These are phyloP conservation scores for Pelobates fuscus DNA, from an alignment of 2,113 vertebrate genomes.

Conservation along the genomic window DNA sequence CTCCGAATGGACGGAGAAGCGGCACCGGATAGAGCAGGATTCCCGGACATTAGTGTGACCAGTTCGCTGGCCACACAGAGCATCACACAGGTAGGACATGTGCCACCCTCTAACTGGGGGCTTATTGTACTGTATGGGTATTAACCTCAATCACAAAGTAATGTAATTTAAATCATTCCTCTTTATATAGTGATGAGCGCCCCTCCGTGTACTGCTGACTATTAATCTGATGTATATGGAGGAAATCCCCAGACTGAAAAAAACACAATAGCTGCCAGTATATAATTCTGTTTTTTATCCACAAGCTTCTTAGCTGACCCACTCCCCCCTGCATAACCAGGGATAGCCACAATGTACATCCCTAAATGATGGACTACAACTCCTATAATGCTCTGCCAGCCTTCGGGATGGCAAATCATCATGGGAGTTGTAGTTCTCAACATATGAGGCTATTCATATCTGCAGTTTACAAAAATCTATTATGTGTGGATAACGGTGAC, in stretches of 20 bases:
- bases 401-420: no score
- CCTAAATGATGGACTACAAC: no score
- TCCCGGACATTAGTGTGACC: background rate
- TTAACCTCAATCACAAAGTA: no score
- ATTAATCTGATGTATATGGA: background rate
- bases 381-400: no score
- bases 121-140: no score
- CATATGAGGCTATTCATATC: no score
- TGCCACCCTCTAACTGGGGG: background rate
- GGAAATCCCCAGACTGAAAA: background rate
- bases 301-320: background rate
- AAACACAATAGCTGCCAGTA: background rate
- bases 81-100: background rate
- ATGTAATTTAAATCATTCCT: no score
- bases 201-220: background rate
- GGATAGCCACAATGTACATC: no score
- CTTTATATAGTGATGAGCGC: background rate
- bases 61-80: background rate
- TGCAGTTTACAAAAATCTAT: no score
- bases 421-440: no score
- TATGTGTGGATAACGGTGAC: no score
- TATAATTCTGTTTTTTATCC: background rate
- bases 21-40: background rate
- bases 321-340: background rate
- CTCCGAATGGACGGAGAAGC: constrained; percentile 12